phyloP scores from a whole-genome alignment of 2,888 invertebrate genomes.

The Axea sp. region DNA sequence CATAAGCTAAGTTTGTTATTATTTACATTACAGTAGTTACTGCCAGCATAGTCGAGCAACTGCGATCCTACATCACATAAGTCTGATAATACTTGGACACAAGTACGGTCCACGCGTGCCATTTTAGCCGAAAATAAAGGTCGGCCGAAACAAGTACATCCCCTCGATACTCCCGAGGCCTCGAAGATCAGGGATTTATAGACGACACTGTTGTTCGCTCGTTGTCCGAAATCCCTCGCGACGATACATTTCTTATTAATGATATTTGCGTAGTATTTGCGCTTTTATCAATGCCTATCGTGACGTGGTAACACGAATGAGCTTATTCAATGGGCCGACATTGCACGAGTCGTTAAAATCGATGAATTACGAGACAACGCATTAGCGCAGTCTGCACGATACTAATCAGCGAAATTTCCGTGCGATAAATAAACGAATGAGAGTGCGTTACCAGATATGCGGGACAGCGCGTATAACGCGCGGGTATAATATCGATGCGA shows the following conservation, averaged over 20 bases:
- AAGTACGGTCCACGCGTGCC: too few relatives aligned
- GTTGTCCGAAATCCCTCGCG: too few relatives aligned
- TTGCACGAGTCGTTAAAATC: slow-evolving; percentile 74
- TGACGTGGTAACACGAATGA: slow-evolving; percentile 64
- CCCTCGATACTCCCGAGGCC: too few relatives aligned
- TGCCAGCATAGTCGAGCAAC: too few relatives aligned
- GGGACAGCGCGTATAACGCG: slow-evolving; percentile 64
- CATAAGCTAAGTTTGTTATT: too few relatives aligned
- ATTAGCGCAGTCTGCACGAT: slow-evolving; percentile 79
- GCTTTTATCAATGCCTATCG: slow-evolving; percentile 60
- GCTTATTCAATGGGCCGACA: slow-evolving; percentile 73
- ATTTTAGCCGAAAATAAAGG: too few relatives aligned
- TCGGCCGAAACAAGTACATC: too few relatives aligned
- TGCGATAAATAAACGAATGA: slow-evolving; percentile 79
- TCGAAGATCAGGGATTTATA: too few relatives aligned
- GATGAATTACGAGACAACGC: slow-evolving; percentile 79
- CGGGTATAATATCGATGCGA: slow-evolving; percentile 66
- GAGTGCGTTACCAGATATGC: slow-evolving; percentile 72
- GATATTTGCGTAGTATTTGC: slow-evolving; percentile 57
- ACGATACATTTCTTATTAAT: slow-evolving; percentile 56
- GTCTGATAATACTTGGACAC: too few relatives aligned
- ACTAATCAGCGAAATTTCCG: slow-evolving; percentile 79
- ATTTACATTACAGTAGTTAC: too few relatives aligned
- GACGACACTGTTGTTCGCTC: too few relatives aligned
- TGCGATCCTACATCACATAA: too few relatives aligned